Base-by-base conservation (phyloP, 2,888 invertebrate genomes). In the Chamaedrilus cognettii region DNA sequence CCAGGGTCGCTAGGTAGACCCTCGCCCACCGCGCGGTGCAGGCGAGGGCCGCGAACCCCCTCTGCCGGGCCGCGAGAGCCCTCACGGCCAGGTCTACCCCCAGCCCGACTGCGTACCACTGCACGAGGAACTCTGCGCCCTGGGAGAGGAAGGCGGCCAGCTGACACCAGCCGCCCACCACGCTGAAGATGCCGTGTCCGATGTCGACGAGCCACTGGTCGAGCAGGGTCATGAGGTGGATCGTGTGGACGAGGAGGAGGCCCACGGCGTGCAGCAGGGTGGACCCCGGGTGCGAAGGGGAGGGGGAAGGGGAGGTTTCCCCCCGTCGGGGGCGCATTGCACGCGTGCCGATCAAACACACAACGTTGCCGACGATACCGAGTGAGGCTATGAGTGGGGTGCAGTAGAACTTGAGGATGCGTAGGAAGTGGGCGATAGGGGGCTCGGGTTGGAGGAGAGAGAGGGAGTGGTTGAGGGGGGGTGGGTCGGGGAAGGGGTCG, bases 101-200 rank as follows among this genome's bases (percentile, higher is more conserved):
- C 3, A 62, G 51, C 30, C 51, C 31, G 33, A 62, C 52, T 26
- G 62, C 62, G 32, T 62, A 62, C 62, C 62, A 62, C 30, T 50
- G 62, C 23, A 34, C 23, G 19, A 62, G 51, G 33, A 49, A 62
- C 32, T 62, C 32, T 19, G 31, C 3, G 2, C 50, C 3, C 19
- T 62, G 28, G 1, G 50, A 23, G 2, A 62, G 31, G 33, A 62
- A 62, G 5, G 52, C 51, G 30, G 51, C 33, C 30, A 62, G 33
- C 51, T 62, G 62, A 28, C 62, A 62, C 62, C 62, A 62, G n/a
- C 62, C 62, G 11, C 62, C 62, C n/a, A 62, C n/a, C 31, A 3
- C 30, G n/a, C 51, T 51, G 62, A 51, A 62, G 19, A 62, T 15
- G 51, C 51, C 51, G n/a, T 50, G 7, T 49, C 62, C 62, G 33